phyloP scores from a whole-genome alignment of 2,113 vertebrate genomes.

The Pseudopipra pipra region DNA sequence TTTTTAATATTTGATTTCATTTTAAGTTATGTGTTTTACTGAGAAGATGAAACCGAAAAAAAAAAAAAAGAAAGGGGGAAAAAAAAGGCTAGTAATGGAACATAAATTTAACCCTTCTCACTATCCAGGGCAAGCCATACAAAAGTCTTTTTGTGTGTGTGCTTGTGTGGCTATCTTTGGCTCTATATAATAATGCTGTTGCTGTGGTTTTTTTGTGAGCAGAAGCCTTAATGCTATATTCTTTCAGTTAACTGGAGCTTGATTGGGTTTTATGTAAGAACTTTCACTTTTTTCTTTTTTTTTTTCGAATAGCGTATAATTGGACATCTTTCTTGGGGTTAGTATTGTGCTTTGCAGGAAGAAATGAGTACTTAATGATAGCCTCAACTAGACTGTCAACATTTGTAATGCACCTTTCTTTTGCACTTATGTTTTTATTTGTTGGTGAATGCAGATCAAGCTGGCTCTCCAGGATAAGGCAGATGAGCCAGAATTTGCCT shows the following conservation, averaged over 20 bases:
- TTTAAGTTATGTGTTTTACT: constrained; percentile 99
- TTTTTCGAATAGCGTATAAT: neutral
- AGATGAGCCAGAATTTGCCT: neutral
- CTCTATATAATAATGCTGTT: neutral
- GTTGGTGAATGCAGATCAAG: neutral
- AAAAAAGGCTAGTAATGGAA: constrained; percentile 84
- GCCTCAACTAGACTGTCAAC: neutral
- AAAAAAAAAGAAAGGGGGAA: neutral
- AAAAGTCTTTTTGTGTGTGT: neutral
- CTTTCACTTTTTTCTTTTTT: neutral
- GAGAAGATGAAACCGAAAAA: constrained; percentile 92
- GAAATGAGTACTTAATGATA: neutral
- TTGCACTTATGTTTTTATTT: neutral
- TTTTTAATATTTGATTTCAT: constrained; percentile 99
- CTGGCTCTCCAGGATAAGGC: neutral
- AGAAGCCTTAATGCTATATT: constrained; percentile 10
- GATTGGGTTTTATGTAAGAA: constrained; percentile 18
- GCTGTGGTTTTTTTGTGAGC: neutral
- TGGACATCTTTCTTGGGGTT: neutral
- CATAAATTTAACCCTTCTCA: constrained; percentile 84
- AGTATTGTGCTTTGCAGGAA: neutral
- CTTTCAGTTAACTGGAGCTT: constrained; percentile 26
- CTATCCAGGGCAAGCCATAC: constrained; percentile 27
- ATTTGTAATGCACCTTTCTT: neutral
- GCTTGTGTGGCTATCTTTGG: neutral